A percentile compares a stretch with the other conserved stretches of the same genome.
Conservation (phyloP, 2,797 vertebrate species). For the Mionectes olivaceus region DNA sequence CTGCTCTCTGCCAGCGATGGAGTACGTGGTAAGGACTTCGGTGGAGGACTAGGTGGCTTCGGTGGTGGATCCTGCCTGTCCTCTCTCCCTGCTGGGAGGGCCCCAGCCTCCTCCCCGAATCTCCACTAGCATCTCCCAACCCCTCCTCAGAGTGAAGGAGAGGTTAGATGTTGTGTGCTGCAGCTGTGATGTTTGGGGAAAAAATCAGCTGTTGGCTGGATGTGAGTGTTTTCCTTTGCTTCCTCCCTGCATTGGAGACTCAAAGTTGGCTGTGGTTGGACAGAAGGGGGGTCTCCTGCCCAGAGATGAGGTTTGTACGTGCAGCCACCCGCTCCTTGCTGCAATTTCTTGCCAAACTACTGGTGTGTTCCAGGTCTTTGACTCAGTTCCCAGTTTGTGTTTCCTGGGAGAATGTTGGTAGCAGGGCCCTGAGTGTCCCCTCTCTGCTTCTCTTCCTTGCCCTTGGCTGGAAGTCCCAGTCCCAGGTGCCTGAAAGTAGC, state of each 20-base stretch:
- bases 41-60: constrained; percentile 47
- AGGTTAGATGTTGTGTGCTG: not conserved
- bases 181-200: not conserved
- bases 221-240: not conserved
- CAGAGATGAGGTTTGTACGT: not conserved
- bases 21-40: constrained; percentile 75
- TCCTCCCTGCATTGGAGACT: not conserved
- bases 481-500: not conserved
- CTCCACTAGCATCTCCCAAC: not conserved
- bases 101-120: not conserved
- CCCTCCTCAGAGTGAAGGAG: not conserved
- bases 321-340: not conserved
- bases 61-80: constrained; percentile 51
- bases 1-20: constrained; percentile 59
- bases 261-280: not conserved
- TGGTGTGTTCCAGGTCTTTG: not conserved
- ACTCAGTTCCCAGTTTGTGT: constrained; percentile 8
- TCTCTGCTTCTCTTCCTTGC: not conserved
- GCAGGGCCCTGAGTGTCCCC: not conserved
- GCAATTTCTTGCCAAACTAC: not conserved
- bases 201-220: not conserved
- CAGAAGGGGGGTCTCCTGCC: not conserved
- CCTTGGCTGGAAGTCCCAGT: not conserved
- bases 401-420: not conserved
- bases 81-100: not conserved